These are phyloP conservation scores for Sturnira hondurensis DNA, from an alignment of 2,113 vertebrate genomes.

Conservation along the genomic window DNA sequence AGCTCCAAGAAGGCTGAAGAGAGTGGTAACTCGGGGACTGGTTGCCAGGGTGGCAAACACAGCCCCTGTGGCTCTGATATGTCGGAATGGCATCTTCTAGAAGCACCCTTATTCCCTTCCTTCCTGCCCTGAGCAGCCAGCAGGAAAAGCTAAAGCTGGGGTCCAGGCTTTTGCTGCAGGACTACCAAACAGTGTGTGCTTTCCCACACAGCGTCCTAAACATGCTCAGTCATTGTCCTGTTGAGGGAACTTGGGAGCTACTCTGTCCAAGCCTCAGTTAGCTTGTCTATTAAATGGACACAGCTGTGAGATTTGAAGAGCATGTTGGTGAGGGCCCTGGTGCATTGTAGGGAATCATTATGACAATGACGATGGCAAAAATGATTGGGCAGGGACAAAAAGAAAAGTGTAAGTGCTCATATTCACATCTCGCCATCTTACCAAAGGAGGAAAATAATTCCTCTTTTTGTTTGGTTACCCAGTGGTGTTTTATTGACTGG, in stretches of 20 bases:
- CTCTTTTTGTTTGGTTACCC: neutral
- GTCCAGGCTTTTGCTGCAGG: neutral
- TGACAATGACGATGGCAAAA: neutral
- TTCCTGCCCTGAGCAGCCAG: neutral
- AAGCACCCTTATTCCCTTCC: neutral
- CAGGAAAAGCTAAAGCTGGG: neutral
- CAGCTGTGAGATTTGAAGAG: neutral
- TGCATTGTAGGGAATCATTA: neutral
- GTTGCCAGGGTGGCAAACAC: neutral
- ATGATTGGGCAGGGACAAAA: neutral
- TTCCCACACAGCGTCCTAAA: neutral
- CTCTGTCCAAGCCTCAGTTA: neutral
- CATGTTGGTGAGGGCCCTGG: neutral
- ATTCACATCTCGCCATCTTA: neutral
- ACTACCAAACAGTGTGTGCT: neutral
- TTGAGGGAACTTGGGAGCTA: neutral
- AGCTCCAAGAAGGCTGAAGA: neutral
- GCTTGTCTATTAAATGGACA: neutral
- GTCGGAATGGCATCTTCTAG: neutral
- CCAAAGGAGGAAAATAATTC: neutral
- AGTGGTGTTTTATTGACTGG: neutral
- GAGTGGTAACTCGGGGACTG: neutral
- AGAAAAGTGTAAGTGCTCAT: neutral
- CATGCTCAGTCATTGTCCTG: neutral
- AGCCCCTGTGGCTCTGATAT: neutral